Evolutionary conservation across 1,140 invertebrate genomes (phyloP).

Genomic region (Drosophila suzukii): DNA sequence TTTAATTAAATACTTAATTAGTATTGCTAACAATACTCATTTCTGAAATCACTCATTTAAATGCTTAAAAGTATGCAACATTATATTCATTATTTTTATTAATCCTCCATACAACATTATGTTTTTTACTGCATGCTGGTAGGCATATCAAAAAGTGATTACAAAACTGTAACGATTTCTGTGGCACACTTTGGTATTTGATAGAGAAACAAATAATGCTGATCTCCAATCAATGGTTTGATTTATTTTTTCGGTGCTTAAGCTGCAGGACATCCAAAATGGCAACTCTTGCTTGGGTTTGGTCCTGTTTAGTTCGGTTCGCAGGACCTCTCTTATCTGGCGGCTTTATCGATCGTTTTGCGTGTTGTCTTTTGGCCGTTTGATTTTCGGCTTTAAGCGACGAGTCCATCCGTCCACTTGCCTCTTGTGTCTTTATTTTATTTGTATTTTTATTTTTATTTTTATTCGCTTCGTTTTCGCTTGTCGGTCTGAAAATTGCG

Average conservation of each 20-base stretch:
- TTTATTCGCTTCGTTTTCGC: slow-evolving; percentile 42
- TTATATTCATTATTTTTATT: not conserved
- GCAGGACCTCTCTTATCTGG: slow-evolving; percentile 47
- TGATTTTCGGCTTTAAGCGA: slow-evolving; percentile 76
- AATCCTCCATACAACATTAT: too few species aligned
- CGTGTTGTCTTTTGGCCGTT: slow-evolving; percentile 66
- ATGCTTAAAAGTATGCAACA: not conserved
- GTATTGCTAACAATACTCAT: not conserved
- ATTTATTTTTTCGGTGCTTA: slow-evolving; percentile 13
- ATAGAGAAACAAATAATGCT: not conserved
- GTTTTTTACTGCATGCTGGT: too few species aligned
- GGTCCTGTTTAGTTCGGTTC: not conserved
- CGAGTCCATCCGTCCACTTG: slow-evolving; percentile 54
- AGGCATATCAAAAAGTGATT: too few species aligned
- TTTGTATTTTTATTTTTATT: slow-evolving; percentile 55
- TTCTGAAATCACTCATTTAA: too few species aligned
- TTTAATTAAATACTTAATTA: too few species aligned
- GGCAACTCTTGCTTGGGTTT: slow-evolving; percentile 20
- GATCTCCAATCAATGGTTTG: not conserved
- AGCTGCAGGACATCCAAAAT: slow-evolving; percentile 13
- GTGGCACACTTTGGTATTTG: too few species aligned
- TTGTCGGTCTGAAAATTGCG: slow-evolving; percentile 65
- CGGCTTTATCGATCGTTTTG: slow-evolving; percentile 74
- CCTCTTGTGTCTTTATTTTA: slow-evolving; percentile 33
- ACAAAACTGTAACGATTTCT: too few species aligned